Base-by-base conservation (phyloP, 2,888 invertebrate genomes). In the Pandemis heparana region DNA sequence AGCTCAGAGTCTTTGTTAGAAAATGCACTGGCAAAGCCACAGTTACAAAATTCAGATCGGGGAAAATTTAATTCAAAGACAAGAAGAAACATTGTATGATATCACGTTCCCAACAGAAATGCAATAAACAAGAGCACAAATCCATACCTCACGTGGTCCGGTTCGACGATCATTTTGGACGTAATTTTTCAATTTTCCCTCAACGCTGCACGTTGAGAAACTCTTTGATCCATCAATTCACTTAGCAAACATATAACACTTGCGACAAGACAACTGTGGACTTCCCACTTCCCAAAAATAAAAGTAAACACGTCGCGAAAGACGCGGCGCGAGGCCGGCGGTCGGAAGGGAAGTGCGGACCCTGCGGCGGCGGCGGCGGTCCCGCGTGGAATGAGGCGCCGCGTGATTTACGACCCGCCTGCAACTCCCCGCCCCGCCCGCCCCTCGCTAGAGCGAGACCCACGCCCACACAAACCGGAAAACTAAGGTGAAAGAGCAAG, bases 351-450 rank as follows among this genome's bases (percentile, higher is more conserved):
- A 92, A 94, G 91, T 94, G 94, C 89, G 88, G 87, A 86, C 91
- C 94, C 93, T 92, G 92, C 94, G 90, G 92, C 93, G 86, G 89
- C 90, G 85, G 90, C 93, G 93, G 92, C 90, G 90, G 89, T 91
- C 94, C 92, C 94, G 95, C 94, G 93, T 92, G 94, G 95, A 94
- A 94, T 95, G 95, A 94, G 93, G 92, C 87, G 88, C 91, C 89
- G 89, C 88, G 92, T 94, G 94, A 94, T 94, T 95, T 94, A 94
- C 94, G 94, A 94, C 92, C 93, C 94, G 94, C 94, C 94, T 93
- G 94, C 94, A 93, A 92, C 91, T 89, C 92, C 93, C 89, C 89
- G 86, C 89, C 92, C 93, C 92, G 89, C 91, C 83, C 91, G 85
- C 88, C 90, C 87, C 89, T 84, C 89, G 83, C 79, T 76, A 81